These are phyloP conservation scores for Rhadinocentrus ornatus DNA, from an alignment of 2,797 vertebrate species.

Conservation along the genomic window DNA sequence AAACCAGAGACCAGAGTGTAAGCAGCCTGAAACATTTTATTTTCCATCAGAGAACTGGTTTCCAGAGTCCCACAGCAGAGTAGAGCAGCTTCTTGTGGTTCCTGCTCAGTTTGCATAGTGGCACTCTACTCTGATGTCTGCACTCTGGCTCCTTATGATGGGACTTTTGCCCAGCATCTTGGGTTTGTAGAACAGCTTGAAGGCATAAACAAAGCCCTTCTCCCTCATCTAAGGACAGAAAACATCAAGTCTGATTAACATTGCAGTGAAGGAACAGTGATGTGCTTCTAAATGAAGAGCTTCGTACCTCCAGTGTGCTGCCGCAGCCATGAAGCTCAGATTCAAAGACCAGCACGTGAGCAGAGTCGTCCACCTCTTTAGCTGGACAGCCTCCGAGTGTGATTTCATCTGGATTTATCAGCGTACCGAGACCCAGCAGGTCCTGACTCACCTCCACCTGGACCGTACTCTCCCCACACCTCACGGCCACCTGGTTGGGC, in stretches of 20 bases:
- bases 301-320: conserved; percentile 49
- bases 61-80: no score
- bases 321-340: conserved; percentile 54
- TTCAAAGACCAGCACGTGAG: conserved; percentile 53
- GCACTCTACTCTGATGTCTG: conserved; percentile 51
- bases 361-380: conserved; percentile 24
- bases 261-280: neutral
- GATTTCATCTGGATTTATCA: conserved; percentile 49
- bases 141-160: conserved; percentile 40
- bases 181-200: conserved; percentile 57
- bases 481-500: conserved; percentile 35
- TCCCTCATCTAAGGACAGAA: conserved; percentile 37
- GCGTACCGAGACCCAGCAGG: conserved; percentile 39
- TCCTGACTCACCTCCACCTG: conserved; percentile 61
- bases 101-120: conserved; percentile 39
- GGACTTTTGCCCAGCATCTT: neutral
- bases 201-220: conserved; percentile 47
- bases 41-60: no score
- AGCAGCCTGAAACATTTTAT: no score
- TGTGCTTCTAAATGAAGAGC: no score
- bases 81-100: no score
- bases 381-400: conserved; percentile 57
- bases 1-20: no score
- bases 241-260: neutral
- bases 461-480: conserved; percentile 52